A percentile compares a stretch with the other conserved stretches of the same genome.
Evolutionary conservation across 2,797 vertebrate genomes (phyloP).

Genomic region (Cryptoprocta ferox): DNA sequence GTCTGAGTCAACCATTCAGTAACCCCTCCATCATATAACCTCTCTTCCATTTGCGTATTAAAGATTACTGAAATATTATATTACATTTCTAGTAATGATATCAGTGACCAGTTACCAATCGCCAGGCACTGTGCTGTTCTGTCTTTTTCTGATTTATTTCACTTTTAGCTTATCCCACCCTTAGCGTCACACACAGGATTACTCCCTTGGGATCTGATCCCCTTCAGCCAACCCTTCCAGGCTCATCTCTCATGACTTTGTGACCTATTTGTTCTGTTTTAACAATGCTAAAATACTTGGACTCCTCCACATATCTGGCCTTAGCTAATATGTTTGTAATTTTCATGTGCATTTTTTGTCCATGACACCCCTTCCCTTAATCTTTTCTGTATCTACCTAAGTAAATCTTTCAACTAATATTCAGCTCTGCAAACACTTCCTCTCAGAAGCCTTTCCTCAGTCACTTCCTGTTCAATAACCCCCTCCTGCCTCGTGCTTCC

Average conservation of each 20-base stretch:
- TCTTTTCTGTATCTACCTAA: not conserved
- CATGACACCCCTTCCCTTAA: not conserved
- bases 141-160: too few species aligned
- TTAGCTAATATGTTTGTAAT: not conserved
- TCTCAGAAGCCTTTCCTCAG: not conserved
- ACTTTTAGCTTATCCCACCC: not conserved
- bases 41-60: too few species aligned
- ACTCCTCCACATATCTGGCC: not conserved
- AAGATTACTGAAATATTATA: too few species aligned
- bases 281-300: not conserved
- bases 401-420: not conserved
- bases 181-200: not conserved
- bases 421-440: not conserved
- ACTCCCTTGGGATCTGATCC: not conserved
- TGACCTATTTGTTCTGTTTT: not conserved
- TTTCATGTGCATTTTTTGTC: not conserved
- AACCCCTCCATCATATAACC: too few species aligned
- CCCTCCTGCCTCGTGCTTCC: not conserved
- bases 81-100: too few species aligned
- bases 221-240: not conserved
- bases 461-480: not conserved
- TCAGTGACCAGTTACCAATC: too few species aligned
- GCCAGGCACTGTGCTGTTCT: too few species aligned
- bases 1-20: too few species aligned
- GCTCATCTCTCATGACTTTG: not conserved